Evolutionary conservation across 2,888 invertebrate genomes (phyloP).

Genomic region (Heterodera filipjevi): DNA sequence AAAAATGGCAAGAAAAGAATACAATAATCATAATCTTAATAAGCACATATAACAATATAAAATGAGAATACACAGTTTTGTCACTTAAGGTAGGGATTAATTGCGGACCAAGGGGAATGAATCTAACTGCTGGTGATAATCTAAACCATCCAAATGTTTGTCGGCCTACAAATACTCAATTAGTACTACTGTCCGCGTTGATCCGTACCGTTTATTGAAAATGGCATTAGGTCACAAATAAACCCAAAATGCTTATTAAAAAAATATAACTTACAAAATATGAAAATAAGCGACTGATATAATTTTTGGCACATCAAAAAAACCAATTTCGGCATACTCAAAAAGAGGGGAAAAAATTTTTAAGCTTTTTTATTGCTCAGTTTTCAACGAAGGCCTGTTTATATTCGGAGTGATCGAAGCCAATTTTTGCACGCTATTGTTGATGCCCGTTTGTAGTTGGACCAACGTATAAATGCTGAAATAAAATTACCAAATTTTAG

Average conservation of each 20-base stretch:
- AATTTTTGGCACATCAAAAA: neutral
- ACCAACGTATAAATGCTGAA: slow-evolving; percentile 45
- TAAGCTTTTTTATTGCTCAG: neutral
- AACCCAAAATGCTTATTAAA: too few species aligned
- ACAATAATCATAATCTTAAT: neutral
- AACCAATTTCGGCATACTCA: neutral
- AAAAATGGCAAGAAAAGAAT: neutral
- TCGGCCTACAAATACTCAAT: too few species aligned
- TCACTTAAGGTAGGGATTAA: too few species aligned
- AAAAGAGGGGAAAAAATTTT: neutral
- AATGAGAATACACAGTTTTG: too few species aligned
- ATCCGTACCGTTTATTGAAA: too few species aligned
- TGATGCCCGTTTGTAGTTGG: slow-evolving; percentile 64
- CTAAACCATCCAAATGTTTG: too few species aligned
- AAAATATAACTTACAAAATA: too few species aligned
- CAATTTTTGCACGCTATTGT: slow-evolving; percentile 50
- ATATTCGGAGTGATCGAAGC: neutral
- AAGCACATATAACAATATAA: too few species aligned
- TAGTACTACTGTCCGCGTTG: too few species aligned
- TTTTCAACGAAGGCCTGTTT: neutral
- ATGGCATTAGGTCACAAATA: too few species aligned
- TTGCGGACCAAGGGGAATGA: too few species aligned
- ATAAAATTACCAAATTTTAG: slow-evolving; percentile 25
- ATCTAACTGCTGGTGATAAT: too few species aligned
- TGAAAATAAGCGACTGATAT: neutral